Base-by-base conservation (phyloP, 1,140 invertebrate species). In the Rhopalosiphum padi region DNA sequence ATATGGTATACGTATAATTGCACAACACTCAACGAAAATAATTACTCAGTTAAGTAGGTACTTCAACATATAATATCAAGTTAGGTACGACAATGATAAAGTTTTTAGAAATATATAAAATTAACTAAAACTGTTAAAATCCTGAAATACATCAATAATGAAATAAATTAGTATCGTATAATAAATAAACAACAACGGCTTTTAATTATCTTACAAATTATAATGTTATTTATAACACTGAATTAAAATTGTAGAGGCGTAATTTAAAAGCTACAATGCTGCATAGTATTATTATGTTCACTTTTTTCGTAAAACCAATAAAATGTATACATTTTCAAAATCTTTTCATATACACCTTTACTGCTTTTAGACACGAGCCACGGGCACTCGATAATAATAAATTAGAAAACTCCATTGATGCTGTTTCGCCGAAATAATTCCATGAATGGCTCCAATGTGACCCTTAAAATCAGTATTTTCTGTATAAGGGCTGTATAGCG, bases 321-420 rank as follows among this genome's bases (percentile, higher is more conserved):
- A 68, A 68, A 68, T n/a, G 11, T 60, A 30, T 30, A 60, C 25
- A 30, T 68, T 68, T 68, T 68, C 55, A 68, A 68, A 68, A 68
- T 68, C 60, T 68, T 68, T 68, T 68, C 60, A 77, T n/a, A 77
- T 5, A 77, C 60, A 68, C 60, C 30, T 77, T 77, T 77, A 77
- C 60, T 77, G 5, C 60, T 77, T 77, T 77, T 77, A n/a, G n/a
- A 77, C 60, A 77, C 30, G n/a, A n/a, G 5, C 60, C 60, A 30
- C 23, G 3, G 30, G 60, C 60, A 77, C 60, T 77, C 60, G 30
- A 77, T 77, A 77, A 77, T n/a, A 77, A 77, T 77, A 77, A 77
- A 77, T 77, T 77, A 77, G 30, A 35, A 77, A 77, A 77, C n/a
- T 77, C 60, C 60, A 77, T 77, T 77, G 60, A 77, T n/a, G 60